phyloP scores from a whole-genome alignment of 2,797 vertebrate species.

The Eutrigla gurnardus region DNA sequence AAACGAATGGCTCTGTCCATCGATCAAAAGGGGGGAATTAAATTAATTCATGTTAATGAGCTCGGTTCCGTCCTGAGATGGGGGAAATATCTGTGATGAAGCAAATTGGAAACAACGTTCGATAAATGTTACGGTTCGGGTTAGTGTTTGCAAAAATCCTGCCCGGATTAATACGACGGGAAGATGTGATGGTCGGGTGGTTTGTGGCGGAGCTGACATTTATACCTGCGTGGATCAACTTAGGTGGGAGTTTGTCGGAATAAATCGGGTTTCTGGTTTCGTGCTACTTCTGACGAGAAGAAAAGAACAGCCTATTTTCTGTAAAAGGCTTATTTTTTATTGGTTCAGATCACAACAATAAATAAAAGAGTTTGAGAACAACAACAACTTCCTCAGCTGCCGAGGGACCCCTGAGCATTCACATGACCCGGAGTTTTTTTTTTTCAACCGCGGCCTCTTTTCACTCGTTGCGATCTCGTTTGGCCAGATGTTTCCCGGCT shows the following conservation, averaged over 20 bases:
- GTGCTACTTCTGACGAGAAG: conserved; percentile 31
- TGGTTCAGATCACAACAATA: conserved; percentile 57
- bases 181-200: conserved; percentile 26
- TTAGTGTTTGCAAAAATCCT: conserved; percentile 56
- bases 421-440: conserved; percentile 40
- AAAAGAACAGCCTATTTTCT: conserved; percentile 38
- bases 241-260: conserved; percentile 23
- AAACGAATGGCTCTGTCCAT: conserved; percentile 69
- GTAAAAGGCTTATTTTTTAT: conserved; percentile 43
- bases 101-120: conserved; percentile 62
- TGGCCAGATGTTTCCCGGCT: conserved; percentile 62
- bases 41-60: conserved; percentile 78
- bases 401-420: conserved; percentile 51
- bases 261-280: conserved; percentile 7
- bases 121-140: conserved; percentile 27
- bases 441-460: conserved; percentile 6
- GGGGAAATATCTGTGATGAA: conserved; percentile 61
- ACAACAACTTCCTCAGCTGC: conserved; percentile 22
- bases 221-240: conserved; percentile 33
- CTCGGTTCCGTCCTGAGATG: conserved; percentile 45
- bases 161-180: conserved; percentile 30
- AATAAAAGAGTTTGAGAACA: conserved; percentile 38
- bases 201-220: conserved; percentile 55
- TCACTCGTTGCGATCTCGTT: conserved; percentile 52
- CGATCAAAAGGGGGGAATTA: conserved; percentile 71